Percentiles rank a stretch among this genome's conserved stretches.
Evolutionary conservation across 2,797 vertebrate species (phyloP).

Genomic region (Chrosomus eos): DNA sequence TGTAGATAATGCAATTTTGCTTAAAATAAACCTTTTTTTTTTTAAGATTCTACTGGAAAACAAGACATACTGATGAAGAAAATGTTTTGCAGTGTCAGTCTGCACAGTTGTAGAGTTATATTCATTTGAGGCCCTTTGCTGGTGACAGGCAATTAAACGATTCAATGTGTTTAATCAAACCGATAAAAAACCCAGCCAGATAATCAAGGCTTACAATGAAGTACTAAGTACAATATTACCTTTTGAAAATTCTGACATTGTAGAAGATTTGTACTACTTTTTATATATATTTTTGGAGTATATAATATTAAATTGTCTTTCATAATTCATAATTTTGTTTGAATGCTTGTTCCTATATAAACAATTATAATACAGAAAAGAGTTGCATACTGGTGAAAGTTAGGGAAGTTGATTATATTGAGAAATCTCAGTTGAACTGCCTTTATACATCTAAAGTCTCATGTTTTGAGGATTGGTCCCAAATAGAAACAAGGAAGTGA

Average conservation of each 20-base stretch:
- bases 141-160: too few relatives aligned
- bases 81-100: too few relatives aligned
- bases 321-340: not conserved
- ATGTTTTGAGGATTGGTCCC: not conserved
- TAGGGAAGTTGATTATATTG: not conserved
- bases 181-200: not conserved
- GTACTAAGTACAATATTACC: too few relatives aligned
- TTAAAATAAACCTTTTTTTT: too few relatives aligned
- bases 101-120: too few relatives aligned
- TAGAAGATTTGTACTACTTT: too few relatives aligned
- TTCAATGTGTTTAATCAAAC: not conserved
- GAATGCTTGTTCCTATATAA: not conserved
- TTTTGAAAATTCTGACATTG: too few relatives aligned
- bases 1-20: not conserved
- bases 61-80: too few relatives aligned
- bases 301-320: too few relatives aligned
- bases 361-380: not conserved
- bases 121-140: too few relatives aligned
- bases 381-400: not conserved
- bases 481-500: slow-evolving; percentile 24
- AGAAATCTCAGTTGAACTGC: not conserved
- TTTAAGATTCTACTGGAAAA: not conserved
- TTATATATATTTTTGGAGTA: too few relatives aligned
- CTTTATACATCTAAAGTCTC: not conserved
- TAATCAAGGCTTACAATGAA: not conserved